Base-by-base conservation (phyloP, 2,888 invertebrate species). In the Dicyrtomina minuta region DNA sequence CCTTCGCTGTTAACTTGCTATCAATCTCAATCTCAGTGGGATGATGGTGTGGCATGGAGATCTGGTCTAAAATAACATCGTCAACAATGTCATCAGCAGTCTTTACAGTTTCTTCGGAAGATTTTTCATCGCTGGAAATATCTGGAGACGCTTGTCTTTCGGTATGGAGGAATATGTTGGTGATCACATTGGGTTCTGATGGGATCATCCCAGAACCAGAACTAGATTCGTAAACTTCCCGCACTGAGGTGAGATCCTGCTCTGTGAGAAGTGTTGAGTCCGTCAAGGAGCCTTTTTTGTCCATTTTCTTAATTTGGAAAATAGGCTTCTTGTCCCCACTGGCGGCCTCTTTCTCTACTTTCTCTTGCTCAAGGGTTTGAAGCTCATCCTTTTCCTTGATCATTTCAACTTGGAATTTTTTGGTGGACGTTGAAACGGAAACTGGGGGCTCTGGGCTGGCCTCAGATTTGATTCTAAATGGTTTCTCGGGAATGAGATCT, bases 371-470 rank as follows among this genome's bases (percentile, higher is more conserved):
- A 3, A n/a, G n/a, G n/a, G n/a, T n/a, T 39, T 10, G 20, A 22
- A 51, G 26, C 51, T 65, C 68, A 61, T 65, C 44, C 12, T 56
- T 74, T 69, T 71, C 75, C 15, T 80, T 80, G 26, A 79, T 75
- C 61, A 90, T 90, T 83, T 89, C 88, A 79, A 88, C 88, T 74
- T 90, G 88, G 75, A 90, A 84, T 51, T 64, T 55, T 8, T 33
- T 58, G n/a, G 26, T 51, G 20, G 33, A 22, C 2, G n/a, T n/a
- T 10, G 20, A 1, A n/a, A 15, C n/a, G 3, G 27, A 8, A 8
- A 27, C 62, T 53, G 71, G 70, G 3, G 71, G 70, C 24, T 68
- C 70, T 26, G 64, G 68, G 41, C 65, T 66, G 43, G 55, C 69
- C 4, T 68, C 68, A 15, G 39, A 20, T 55, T 43, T 58, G 41